Evolutionary conservation across 2,797 vertebrate species (phyloP).

Genomic region (Lerista edwardsae): DNA sequence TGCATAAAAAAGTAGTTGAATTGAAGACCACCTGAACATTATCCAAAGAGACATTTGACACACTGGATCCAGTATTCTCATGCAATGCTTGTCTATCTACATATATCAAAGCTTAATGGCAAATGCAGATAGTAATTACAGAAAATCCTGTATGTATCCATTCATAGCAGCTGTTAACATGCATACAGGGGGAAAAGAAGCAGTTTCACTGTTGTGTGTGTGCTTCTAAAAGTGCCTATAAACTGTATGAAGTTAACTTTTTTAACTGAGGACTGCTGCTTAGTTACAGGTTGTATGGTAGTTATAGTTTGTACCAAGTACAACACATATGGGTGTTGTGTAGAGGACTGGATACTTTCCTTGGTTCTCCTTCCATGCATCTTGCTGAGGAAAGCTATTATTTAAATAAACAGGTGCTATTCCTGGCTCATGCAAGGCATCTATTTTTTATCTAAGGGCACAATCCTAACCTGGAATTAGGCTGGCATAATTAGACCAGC

Average conservation of each 20-base stretch:
- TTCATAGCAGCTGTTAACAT: too few relatives aligned
- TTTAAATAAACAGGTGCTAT: background rate
- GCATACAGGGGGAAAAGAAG: too few relatives aligned
- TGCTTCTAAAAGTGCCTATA: background rate
- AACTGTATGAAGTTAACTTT: background rate
- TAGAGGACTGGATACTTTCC: background rate
- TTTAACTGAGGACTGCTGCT: background rate
- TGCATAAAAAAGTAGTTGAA: background rate
- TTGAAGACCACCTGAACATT: background rate
- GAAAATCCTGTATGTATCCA: background rate
- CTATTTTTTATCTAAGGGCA: background rate
- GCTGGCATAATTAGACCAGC: too few relatives aligned
- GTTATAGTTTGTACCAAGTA: too few relatives aligned
- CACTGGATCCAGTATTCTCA: background rate
- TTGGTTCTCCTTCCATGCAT: background rate
- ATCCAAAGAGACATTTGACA: background rate
- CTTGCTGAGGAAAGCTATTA: background rate
- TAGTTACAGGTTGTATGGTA: background rate
- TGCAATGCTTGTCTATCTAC: background rate
- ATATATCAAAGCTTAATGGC: background rate
- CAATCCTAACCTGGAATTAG: too few relatives aligned
- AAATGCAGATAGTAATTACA: background rate
- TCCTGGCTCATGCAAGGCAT: background rate
- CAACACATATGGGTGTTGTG: background rate
- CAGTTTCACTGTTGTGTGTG: background rate